phyloP scores from a whole-genome alignment of 2,113 vertebrate genomes.

The Vicugna pacos region DNA sequence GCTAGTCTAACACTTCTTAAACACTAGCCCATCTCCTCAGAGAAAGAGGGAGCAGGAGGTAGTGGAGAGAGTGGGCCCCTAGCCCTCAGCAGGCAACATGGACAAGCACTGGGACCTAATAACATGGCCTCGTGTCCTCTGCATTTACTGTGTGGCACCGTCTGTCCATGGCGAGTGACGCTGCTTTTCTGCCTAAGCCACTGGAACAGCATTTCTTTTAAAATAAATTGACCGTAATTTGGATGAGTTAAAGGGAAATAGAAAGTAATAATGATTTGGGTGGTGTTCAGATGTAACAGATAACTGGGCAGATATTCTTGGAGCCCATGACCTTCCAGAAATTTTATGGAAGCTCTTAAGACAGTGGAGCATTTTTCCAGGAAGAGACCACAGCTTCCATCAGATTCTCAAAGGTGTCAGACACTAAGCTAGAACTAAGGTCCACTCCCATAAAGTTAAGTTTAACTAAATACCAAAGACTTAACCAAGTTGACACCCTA shows the following conservation, averaged over 20 bases:
- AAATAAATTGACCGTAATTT: neutral
- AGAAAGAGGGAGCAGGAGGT: neutral
- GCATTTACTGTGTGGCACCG: neutral
- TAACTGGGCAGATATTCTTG: rapidly evolving
- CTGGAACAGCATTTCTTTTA: neutral
- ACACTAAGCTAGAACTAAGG: neutral
- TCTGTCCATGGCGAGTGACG: neutral
- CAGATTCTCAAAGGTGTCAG: neutral
- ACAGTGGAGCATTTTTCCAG: neutral
- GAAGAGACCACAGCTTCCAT: neutral
- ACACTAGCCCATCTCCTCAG: neutral
- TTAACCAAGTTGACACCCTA: neutral
- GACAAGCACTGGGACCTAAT: neutral
- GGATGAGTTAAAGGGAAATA: neutral
- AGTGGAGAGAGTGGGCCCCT: neutral
- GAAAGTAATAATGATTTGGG: neutral
- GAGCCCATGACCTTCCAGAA: neutral
- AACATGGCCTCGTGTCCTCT: neutral
- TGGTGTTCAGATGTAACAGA: neutral
- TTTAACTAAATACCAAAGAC: neutral
- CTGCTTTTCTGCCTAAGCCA: neutral
- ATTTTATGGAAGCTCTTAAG: neutral
- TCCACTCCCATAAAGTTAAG: neutral
- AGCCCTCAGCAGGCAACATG: neutral
- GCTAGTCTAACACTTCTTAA: no score